Evolutionary conservation across 2,888 invertebrate species (phyloP).

Genomic region (Brassicogethes aeneus): DNA sequence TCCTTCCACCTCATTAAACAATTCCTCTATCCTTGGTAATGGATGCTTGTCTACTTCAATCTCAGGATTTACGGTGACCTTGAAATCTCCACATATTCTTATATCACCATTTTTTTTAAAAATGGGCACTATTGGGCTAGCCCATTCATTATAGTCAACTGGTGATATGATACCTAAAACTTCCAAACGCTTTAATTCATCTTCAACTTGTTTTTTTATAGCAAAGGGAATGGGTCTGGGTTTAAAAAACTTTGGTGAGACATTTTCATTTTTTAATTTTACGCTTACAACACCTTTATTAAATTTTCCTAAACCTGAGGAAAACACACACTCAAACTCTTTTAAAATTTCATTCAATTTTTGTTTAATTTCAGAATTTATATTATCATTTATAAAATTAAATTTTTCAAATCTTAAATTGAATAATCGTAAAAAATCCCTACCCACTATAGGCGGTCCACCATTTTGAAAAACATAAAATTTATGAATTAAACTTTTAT

Average conservation of each 20-base stretch:
- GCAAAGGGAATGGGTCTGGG: slow-evolving; percentile 1
- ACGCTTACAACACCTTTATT: slow-evolving; percentile 4
- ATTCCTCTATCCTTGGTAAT: slow-evolving; percentile 20
- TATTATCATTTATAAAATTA: slow-evolving; percentile 4
- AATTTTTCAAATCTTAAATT: slow-evolving; percentile 4
- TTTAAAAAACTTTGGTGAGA: slow-evolving; percentile 1
- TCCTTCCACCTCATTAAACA: slow-evolving; percentile 17
- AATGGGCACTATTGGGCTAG: slow-evolving; percentile 12
- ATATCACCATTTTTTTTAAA: slow-evolving; percentile 11
- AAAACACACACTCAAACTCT: slow-evolving; percentile 8
- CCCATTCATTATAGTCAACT: slow-evolving; percentile 8
- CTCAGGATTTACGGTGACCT: slow-evolving; percentile 20
- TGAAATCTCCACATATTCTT: too few species aligned
- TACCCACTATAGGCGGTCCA: slow-evolving; percentile 6
- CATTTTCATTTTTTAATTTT: slow-evolving; percentile 2
- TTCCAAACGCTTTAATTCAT: slow-evolving; percentile 9
- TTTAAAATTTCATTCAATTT: slow-evolving; percentile 3
- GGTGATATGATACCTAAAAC: slow-evolving; percentile 11
- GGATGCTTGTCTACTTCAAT: slow-evolving; percentile 24
- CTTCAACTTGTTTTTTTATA: slow-evolving; percentile 8
- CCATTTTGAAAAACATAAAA: neutral
- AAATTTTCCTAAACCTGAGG: slow-evolving; percentile 10
- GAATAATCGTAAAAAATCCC: slow-evolving; percentile 5
- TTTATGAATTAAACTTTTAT: neutral
- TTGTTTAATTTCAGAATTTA: slow-evolving; percentile 3